Percentiles rank a stretch among this genome's conserved stretches.
Conservation (phyloP, 1,140 invertebrate species). For the Pseudomyrmex gracilis region DNA sequence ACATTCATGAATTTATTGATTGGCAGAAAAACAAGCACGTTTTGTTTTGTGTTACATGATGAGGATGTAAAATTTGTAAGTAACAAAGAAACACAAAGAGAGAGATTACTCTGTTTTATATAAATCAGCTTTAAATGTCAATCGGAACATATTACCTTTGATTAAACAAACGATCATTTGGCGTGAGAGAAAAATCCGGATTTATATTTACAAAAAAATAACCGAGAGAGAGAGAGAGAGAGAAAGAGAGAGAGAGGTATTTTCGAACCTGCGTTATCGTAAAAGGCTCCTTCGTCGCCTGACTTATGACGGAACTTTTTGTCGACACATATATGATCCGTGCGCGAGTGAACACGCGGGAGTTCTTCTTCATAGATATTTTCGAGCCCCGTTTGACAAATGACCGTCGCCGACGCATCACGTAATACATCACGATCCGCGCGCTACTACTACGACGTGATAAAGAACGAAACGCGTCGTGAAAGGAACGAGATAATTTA, state of each 20-base stretch:
- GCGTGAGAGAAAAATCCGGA: no score
- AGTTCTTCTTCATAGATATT: constrained; percentile 65
- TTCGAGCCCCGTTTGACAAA: constrained; percentile 67
- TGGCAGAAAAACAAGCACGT: not conserved
- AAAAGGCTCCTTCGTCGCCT: constrained; percentile 23
- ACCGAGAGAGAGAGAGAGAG: not conserved
- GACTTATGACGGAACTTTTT: constrained; percentile 63
- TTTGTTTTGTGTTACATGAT: not conserved
- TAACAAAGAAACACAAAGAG: no score
- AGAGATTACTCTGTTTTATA: no score
- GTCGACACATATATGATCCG: constrained; percentile 49
- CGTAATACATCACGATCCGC: constrained; percentile 54
- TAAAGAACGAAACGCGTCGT: constrained; percentile 43
- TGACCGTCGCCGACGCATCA: constrained; percentile 52
- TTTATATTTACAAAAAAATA: not conserved
- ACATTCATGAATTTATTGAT: not conserved
- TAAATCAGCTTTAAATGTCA: no score
- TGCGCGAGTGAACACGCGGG: constrained; percentile 47
- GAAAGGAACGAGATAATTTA: constrained; percentile 60
- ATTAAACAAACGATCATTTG: no score
- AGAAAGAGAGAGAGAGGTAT: constrained; percentile 6
- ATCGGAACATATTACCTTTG: no score
- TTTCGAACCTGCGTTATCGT: constrained; percentile 35
- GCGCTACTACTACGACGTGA: constrained; percentile 32
- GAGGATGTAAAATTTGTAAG: no score